Evolutionary conservation across 2,113 vertebrate species (phyloP).

Genomic region (Thymallus thymallus): DNA sequence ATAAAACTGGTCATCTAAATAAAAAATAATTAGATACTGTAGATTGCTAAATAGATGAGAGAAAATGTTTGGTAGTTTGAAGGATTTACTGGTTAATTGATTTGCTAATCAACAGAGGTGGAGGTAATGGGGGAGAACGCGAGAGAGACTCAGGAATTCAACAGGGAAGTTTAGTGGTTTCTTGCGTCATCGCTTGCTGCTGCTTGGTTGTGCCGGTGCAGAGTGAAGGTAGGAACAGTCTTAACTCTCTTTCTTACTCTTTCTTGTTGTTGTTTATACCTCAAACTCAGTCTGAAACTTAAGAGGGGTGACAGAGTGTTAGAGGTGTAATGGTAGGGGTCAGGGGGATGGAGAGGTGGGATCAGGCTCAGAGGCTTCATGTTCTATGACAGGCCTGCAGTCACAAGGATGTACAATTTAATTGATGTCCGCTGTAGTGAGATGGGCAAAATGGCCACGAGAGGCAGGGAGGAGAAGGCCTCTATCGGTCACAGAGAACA

Average conservation of each 20-base stretch:
- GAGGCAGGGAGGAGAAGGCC: constrained; percentile 17
- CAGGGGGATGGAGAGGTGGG: constrained; percentile 18
- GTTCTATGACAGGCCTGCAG: constrained; percentile 24
- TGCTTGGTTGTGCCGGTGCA: constrained; percentile 63
- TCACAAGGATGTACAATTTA: neutral
- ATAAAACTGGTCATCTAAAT: too few species aligned
- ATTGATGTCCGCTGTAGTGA: constrained; percentile 59
- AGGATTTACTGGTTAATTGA: neutral
- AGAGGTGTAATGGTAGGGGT: constrained; percentile 27
- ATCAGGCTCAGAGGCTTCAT: constrained; percentile 32
- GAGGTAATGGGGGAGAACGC: constrained; percentile 37
- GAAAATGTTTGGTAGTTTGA: too few species aligned
- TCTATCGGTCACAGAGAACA: neutral
- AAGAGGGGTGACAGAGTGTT: neutral
- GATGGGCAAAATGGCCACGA: constrained; percentile 36
- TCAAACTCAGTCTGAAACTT: neutral
- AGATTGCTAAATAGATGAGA: neutral
- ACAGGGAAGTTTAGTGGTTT: constrained; percentile 79
- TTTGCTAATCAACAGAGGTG: neutral
- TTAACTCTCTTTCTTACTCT: constrained; percentile 21
- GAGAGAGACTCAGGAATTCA: constrained; percentile 75
- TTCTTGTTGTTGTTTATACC: constrained; percentile 2
- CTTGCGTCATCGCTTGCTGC: constrained; percentile 75
- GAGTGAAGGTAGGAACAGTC: constrained; percentile 68
- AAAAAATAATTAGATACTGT: too few species aligned